phyloP scores from a whole-genome alignment of 2,113 vertebrate genomes.

The Coptodon bakossiorum region DNA sequence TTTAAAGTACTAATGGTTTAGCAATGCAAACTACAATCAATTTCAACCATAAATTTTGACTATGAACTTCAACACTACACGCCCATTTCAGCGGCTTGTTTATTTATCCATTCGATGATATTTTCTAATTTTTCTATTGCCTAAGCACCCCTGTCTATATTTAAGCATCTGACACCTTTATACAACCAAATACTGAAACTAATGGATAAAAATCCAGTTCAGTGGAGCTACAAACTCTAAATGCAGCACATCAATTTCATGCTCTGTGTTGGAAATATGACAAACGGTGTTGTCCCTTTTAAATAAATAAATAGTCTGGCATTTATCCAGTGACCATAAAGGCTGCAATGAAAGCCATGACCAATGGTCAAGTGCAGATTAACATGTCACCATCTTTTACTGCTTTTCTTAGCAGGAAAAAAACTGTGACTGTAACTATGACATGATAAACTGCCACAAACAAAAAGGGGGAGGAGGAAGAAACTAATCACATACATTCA shows the following conservation, averaged over 20 bases:
- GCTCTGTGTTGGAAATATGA: not conserved
- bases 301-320: not conserved
- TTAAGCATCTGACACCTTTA: not conserved
- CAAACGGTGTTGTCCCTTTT: not conserved
- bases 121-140: not conserved
- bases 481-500: not conserved
- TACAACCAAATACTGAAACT: not conserved
- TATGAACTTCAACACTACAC: not conserved
- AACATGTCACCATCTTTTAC: not conserved
- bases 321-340: not conserved
- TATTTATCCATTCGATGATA: not conserved
- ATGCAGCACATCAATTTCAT: not conserved
- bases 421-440: not conserved
- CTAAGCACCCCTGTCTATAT: rapidly evolving
- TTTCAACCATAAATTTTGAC: not conserved
- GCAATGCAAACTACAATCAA: not conserved
- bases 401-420: not conserved
- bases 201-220: not conserved
- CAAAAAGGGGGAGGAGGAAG: not conserved
- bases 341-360: not conserved
- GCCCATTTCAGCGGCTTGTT: rapidly evolving
- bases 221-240: not conserved
- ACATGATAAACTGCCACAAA: not conserved
- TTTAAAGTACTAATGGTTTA: not conserved
- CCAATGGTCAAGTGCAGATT: not conserved